phyloP scores from a whole-genome alignment of 2,797 vertebrate genomes.

The Alauda arvensis region DNA sequence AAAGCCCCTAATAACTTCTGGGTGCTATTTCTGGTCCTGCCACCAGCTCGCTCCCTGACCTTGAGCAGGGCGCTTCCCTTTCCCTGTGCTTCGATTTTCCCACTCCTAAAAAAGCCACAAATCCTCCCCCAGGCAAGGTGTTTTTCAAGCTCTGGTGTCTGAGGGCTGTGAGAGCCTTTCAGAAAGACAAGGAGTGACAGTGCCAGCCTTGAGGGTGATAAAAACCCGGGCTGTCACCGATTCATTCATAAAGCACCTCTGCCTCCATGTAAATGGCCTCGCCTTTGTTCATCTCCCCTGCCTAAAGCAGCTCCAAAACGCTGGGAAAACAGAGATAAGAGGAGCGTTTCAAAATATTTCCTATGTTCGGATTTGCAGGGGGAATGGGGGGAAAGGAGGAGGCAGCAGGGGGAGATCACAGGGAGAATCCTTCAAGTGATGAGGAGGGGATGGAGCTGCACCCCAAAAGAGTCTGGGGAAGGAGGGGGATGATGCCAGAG shows the following conservation, averaged over 20 bases:
- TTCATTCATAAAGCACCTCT: neutral
- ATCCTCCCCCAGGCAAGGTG: neutral
- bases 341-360: neutral
- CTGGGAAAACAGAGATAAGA: constrained; percentile 43
- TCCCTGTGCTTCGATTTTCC: neutral
- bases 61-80: constrained; percentile 35
- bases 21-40: constrained; percentile 60
- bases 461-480: neutral
- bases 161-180: neutral
- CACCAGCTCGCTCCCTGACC: constrained; percentile 52
- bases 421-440: fast-evolving
- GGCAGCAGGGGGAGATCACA: neutral
- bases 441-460: neutral
- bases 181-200: neutral
- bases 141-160: neutral
- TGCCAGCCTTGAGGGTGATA: neutral
- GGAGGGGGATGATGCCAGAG: neutral
- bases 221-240: neutral
- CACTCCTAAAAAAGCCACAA: constrained; percentile 1
- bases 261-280: neutral
- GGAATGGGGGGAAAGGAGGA: neutral
- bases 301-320: neutral
- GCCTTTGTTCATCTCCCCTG: constrained; percentile 13
- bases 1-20: constrained; percentile 53
- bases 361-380: neutral